Conservation (phyloP, 2,888 invertebrate species). For the Hypsopygia costalis region DNA sequence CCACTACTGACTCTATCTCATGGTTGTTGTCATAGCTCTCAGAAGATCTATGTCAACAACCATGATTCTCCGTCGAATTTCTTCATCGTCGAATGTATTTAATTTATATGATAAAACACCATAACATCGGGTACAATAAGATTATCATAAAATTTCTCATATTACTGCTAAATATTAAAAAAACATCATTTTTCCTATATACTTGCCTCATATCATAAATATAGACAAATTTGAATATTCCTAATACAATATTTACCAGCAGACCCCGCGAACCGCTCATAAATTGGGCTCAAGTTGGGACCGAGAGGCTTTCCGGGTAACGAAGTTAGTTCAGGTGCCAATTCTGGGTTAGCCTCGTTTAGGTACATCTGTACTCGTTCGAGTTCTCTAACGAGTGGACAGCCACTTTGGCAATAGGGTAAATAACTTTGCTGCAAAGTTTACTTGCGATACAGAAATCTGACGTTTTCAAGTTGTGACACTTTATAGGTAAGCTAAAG, state of each 20-base stretch:
- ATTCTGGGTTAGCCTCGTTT: constrained; percentile 19
- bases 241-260: neutral
- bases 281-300: neutral
- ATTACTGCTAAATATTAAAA: too few relatives aligned
- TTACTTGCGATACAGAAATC: neutral
- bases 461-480: neutral
- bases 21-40: too few relatives aligned
- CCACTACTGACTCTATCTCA: too few relatives aligned
- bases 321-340: constrained; percentile 27
- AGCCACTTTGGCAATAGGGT: neutral
- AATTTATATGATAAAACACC: too few relatives aligned
- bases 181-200: too few relatives aligned
- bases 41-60: too few relatives aligned
- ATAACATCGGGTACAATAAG: too few relatives aligned
- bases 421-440: neutral
- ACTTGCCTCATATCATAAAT: too few relatives aligned
- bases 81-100: too few relatives aligned
- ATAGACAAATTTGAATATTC: neutral
- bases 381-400: neutral
- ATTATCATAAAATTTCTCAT: too few relatives aligned
- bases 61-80: too few relatives aligned
- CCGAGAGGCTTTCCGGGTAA: constrained; percentile 17
- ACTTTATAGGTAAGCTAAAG: neutral
- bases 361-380: constrained; percentile 9
- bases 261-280: constrained; percentile 2